Evolutionary conservation across 2,113 vertebrate genomes (phyloP).

Genomic region (Oryzias curvinotus): DNA sequence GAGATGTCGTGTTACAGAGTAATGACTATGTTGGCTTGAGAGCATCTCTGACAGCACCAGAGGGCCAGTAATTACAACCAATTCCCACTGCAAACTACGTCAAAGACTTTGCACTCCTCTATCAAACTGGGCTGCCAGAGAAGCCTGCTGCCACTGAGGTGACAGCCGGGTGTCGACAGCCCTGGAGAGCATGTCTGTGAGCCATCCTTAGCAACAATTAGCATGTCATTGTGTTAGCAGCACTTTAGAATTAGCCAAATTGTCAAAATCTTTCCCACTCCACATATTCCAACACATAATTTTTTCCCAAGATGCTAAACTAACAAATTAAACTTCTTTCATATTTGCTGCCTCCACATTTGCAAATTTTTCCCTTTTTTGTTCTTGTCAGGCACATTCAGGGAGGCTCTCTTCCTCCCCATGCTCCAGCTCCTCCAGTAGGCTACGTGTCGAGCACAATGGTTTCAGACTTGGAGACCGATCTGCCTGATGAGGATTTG

Average conservation of each 20-base stretch:
- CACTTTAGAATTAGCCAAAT: conserved; percentile 55
- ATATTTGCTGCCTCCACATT: background rate
- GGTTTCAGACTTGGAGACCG: conserved; percentile 96
- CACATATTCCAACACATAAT: conserved; percentile 24
- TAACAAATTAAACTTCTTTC: background rate
- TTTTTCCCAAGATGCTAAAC: background rate
- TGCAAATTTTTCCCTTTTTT: background rate
- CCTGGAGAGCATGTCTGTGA: conserved; percentile 56
- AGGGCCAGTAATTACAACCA: conserved; percentile 78
- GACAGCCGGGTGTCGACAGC: conserved; percentile 63
- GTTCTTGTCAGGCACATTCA: conserved; percentile 88
- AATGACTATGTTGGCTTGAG: conserved; percentile 78
- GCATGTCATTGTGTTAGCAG: conserved; percentile 74
- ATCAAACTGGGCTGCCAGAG: conserved; percentile 61
- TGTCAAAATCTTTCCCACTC: conserved; percentile 33
- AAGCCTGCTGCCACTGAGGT: conserved; percentile 53
- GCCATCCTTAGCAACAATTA: conserved; percentile 66
- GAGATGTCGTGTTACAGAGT: conserved; percentile 74
- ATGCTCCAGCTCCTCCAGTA: conserved; percentile 92
- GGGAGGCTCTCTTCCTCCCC: conserved; percentile 89
- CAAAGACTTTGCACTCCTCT: conserved; percentile 58
- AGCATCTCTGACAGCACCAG: conserved; percentile 74
- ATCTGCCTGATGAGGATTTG: conserved; percentile 89
- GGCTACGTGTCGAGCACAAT: conserved; percentile 96
- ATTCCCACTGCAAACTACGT: conserved; percentile 67